Evolutionary conservation across 2,797 vertebrate genomes (phyloP), one percentile per base, ranked within the genome.

Genomic region (Pogonophryne albipinna): DNA sequence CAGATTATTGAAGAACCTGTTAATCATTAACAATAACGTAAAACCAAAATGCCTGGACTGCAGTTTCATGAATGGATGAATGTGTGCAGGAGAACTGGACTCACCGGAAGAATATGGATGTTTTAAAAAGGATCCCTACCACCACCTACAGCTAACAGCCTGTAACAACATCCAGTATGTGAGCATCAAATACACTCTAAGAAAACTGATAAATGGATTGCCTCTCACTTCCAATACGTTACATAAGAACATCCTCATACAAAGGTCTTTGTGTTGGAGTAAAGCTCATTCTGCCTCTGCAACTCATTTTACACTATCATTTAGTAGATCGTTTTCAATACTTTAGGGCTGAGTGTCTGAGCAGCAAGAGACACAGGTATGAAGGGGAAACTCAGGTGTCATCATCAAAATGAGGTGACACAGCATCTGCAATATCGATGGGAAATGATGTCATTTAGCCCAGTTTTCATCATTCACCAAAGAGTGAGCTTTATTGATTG

Each of bases 391-490:
- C 64, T 59, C 57, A 72, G 23, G 64, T 76, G 68, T 73, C 57
- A 55, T 5, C 76, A 74, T 27, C 69, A 66, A 42, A 68, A 77
- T 78, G 76, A 88, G 83, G 66, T 16, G 31, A 83, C 68, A 69
- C 69, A 45, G 53, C 59, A 82, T 72, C 73, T 79, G 51, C 17
- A 72, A 50, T 76, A 89, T 86, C 86, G 85, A 87, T 75, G 55
- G 44, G 52, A 34, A 66, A 84, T 87, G 71, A 79, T 85, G 79
- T 45, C 89, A 86, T 90, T 91, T 16, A 66, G 10, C 55, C 7
- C 53, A 61, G 61, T 70, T 83, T 86, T 81, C 65, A 78, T 79
- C 76, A 16, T 46, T 79, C 72, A 73, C 45, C 50, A 70, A 71
- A 59, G 9, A 72, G 38, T 47, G 23, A 78, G 80, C 69, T 76